phyloP scores from a whole-genome alignment of 2,113 vertebrate genomes.

The Zootoca vivipara region DNA sequence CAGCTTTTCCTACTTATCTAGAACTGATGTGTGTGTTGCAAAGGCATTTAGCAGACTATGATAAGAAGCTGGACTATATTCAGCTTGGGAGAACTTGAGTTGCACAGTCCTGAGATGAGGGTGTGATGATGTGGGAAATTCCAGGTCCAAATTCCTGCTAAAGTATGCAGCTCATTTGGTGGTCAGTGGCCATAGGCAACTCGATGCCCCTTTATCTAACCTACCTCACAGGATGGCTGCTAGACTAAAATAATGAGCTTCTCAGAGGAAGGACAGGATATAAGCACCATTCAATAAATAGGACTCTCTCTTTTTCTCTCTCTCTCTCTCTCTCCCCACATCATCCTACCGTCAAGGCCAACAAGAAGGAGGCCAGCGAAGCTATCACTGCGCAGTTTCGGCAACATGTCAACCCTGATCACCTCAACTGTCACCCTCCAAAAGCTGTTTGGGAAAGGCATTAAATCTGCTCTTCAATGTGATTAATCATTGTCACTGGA shows the following conservation, averaged over 20 bases:
- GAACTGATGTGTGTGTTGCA: neutral
- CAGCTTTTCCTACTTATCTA: neutral
- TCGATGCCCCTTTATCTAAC: neutral
- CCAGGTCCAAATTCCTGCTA: neutral
- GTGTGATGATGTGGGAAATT: neutral
- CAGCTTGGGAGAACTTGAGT: neutral
- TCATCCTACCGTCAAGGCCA: neutral
- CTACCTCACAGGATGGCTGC: neutral
- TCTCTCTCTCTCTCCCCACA: neutral
- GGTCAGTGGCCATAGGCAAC: neutral
- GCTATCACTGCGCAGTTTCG: neutral
- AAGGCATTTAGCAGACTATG: neutral
- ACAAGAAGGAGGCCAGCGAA: slow-evolving; percentile 7
- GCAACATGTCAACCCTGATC: neutral
- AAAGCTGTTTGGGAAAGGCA: slow-evolving; percentile 1
- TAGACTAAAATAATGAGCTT: neutral
- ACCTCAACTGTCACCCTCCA: rapidly evolving
- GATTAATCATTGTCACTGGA: slow-evolving; percentile 13
- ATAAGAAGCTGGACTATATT: neutral
- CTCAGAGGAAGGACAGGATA: neutral
- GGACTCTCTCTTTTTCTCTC: neutral
- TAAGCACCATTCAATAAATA: neutral
- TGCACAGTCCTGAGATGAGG: neutral
- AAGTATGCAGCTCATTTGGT: neutral
- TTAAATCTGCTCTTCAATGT: neutral